Percentiles rank a stretch among this genome's conserved stretches.
These are phyloP conservation scores for Notothenia coriiceps DNA, from an alignment of 2,113 vertebrate species.

Conservation along the genomic window DNA sequence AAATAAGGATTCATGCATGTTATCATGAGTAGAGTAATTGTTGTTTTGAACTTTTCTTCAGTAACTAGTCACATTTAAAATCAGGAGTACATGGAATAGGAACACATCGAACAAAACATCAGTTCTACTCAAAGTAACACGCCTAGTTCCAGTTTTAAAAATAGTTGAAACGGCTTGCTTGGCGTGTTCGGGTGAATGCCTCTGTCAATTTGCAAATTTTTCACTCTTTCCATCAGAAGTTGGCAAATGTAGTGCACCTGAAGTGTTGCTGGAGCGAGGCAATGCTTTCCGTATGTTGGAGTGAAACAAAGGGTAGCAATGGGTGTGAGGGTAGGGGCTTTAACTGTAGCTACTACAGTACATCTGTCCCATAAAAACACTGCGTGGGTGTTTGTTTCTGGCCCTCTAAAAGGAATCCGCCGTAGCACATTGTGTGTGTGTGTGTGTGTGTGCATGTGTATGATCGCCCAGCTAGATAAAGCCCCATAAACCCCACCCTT, in stretches of 20 bases:
- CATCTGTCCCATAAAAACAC: constrained; percentile 30
- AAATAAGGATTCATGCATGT: background rate
- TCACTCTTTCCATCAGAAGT: background rate
- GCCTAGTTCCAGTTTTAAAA: background rate
- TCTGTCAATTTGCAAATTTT: constrained; percentile 6
- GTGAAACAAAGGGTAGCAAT: constrained; percentile 11
- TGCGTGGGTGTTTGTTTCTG: constrained; percentile 42
- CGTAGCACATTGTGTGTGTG: constrained; percentile 3
- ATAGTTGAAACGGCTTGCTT: background rate
- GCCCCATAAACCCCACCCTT: constrained; percentile 57
- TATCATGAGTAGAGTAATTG: background rate
- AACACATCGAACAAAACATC: background rate
- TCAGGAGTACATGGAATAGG: constrained; percentile 4
- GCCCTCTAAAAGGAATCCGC: constrained; percentile 23
- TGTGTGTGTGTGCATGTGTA: too few species aligned
- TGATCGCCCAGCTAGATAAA: constrained; percentile 60
- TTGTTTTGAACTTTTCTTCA: background rate
- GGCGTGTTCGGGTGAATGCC: background rate
- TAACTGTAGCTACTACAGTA: constrained; percentile 41
- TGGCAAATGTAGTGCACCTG: background rate
- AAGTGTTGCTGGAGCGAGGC: constrained; percentile 23
- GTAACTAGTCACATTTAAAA: constrained; percentile 1
- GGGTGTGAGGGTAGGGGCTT: constrained; percentile 23
- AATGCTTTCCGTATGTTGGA: constrained; percentile 9
- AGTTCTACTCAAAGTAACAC: background rate